These are phyloP conservation scores for Clostera curtula DNA, from an alignment of 2,888 invertebrate genomes.

Conservation along the genomic window DNA sequence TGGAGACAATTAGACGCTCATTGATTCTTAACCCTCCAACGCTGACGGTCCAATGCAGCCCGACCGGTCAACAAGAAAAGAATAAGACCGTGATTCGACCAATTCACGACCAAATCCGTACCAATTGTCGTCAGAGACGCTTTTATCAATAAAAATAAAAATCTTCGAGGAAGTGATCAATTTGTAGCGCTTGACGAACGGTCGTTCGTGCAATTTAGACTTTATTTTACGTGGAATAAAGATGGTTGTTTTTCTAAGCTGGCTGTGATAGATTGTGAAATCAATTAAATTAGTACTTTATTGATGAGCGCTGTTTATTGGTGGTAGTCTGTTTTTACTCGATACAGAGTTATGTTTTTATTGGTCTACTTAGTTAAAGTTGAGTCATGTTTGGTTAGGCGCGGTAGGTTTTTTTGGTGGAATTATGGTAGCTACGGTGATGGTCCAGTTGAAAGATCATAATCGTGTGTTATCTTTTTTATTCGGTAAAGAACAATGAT, in stretches of 20 bases:
- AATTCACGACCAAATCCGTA: constrained; percentile 63
- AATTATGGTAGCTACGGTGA: too few relatives aligned
- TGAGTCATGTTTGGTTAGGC: constrained; percentile 3
- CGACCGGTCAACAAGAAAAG: constrained; percentile 12
- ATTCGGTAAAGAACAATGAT: too few relatives aligned
- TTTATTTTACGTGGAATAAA: constrained; percentile 19
- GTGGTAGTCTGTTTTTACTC: constrained; percentile 18
- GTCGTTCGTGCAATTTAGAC: constrained; percentile 10
- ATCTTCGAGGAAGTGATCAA: constrained; percentile 66
- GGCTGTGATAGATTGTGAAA: constrained; percentile 42
- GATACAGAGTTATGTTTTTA: constrained; percentile 21
- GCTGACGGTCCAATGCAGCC: constrained; percentile 11
- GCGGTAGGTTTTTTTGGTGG: too few relatives aligned
- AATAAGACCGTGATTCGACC: constrained; percentile 40
- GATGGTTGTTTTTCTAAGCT: constrained; percentile 7
- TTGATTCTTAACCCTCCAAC: constrained; percentile 16
- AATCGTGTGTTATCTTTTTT: too few relatives aligned
- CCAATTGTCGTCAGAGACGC: constrained; percentile 59
- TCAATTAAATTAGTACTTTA: constrained; percentile 50
- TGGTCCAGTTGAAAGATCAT: too few relatives aligned
- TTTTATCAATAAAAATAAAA: constrained; percentile 72
- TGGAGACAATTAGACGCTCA: constrained; percentile 10
- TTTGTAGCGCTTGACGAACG: constrained; percentile 42
- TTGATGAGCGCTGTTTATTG: constrained; percentile 37
- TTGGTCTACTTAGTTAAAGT: constrained; percentile 5